Conservation (phyloP, 2,888 invertebrate genomes). For the Epistrophe eligans region DNA sequence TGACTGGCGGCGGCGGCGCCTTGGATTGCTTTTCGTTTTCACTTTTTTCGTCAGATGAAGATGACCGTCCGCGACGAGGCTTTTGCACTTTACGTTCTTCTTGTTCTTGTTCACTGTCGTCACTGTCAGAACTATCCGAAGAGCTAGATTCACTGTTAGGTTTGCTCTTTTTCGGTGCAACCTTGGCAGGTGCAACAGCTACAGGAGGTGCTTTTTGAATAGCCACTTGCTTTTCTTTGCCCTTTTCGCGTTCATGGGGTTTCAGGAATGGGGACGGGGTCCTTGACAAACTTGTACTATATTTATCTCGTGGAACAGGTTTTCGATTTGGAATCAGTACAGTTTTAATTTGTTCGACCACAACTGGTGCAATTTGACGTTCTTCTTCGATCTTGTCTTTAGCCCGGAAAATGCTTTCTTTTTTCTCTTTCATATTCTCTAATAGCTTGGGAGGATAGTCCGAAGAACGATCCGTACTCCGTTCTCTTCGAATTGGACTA, state of each 20-base stretch:
- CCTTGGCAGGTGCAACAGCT: slow-evolving; percentile 44
- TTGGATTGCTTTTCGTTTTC: slow-evolving; percentile 53
- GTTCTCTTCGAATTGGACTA: slow-evolving; percentile 76
- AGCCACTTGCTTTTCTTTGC: slow-evolving; percentile 69
- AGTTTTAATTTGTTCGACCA: slow-evolving; percentile 79
- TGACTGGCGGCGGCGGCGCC: slow-evolving; percentile 16
- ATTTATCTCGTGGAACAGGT: slow-evolving; percentile 82
- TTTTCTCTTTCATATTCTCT: slow-evolving; percentile 80
- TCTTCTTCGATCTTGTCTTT: slow-evolving; percentile 74
- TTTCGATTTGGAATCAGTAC: slow-evolving; percentile 69
- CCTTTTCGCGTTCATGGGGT: slow-evolving; percentile 83
- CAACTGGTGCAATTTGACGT: slow-evolving; percentile 49
- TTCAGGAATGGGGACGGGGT: slow-evolving; percentile 94
- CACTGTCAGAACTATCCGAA: slow-evolving; percentile 85
- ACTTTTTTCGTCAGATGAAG: slow-evolving; percentile 67
- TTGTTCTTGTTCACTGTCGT: slow-evolving; percentile 79
- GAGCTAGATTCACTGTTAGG: slow-evolving; percentile 84
- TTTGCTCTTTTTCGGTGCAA: slow-evolving; percentile 47
- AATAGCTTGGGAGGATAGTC: slow-evolving; percentile 78
- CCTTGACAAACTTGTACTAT: slow-evolving; percentile 91
- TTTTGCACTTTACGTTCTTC: slow-evolving; percentile 76
- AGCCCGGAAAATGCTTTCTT: slow-evolving; percentile 58
- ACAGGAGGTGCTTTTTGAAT: slow-evolving; percentile 52
- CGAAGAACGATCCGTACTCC: slow-evolving; percentile 55
- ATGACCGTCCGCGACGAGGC: slow-evolving; percentile 60